Evolutionary conservation across 2,113 vertebrate species (phyloP).

Genomic region (Pogonocichla stellata): DNA sequence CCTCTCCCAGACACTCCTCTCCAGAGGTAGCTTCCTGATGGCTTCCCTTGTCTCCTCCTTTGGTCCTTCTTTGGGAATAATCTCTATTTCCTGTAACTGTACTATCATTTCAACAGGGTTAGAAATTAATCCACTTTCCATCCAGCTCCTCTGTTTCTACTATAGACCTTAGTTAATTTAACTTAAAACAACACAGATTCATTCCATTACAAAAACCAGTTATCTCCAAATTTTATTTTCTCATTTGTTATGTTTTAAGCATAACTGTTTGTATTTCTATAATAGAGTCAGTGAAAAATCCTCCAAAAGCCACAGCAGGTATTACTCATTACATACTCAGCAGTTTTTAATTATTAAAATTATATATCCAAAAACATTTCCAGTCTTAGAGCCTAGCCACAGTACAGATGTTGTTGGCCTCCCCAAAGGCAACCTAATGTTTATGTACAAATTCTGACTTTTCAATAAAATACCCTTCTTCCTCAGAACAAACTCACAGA

Average conservation of each 20-base stretch:
- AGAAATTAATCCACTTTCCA: background rate
- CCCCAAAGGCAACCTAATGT: background rate
- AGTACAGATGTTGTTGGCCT: background rate
- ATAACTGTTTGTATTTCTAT: background rate
- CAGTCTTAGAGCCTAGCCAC: background rate
- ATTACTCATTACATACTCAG: background rate
- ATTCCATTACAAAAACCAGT: background rate
- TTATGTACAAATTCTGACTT: background rate
- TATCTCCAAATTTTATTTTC: background rate
- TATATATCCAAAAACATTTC: background rate
- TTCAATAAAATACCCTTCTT: background rate
- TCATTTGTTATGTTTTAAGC: background rate
- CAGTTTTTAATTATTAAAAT: background rate
- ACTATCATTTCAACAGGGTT: background rate
- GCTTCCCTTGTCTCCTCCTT: background rate
- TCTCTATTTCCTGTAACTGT: background rate
- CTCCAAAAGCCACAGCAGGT: background rate
- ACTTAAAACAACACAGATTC: background rate
- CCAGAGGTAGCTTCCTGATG: background rate
- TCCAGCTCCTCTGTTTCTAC: background rate
- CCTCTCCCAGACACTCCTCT: background rate
- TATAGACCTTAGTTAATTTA: background rate
- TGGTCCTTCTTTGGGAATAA: background rate
- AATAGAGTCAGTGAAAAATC: background rate
- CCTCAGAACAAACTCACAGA: background rate